Evolutionary conservation across 2,797 vertebrate genomes (phyloP).

Genomic region (Ptychobarbus kaznakovi): DNA sequence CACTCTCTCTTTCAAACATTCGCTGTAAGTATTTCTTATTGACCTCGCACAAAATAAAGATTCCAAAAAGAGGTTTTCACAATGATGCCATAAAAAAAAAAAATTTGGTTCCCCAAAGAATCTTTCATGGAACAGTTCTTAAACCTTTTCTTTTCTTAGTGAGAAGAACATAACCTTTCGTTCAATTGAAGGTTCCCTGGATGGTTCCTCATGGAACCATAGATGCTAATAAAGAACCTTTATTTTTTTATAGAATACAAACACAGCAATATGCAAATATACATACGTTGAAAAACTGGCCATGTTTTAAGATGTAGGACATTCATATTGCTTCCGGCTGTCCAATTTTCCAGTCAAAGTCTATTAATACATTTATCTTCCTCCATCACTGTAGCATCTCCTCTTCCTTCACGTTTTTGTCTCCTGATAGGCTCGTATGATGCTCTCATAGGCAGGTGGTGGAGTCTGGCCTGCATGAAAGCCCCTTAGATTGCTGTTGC

Average conservation of each 20-base stretch:
- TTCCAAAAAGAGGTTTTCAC: background rate
- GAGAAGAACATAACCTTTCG: background rate
- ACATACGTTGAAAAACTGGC: slow-evolving; percentile 34
- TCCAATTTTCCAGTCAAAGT: slow-evolving; percentile 16
- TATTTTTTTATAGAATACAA: background rate
- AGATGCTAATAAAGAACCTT: background rate
- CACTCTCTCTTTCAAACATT: background rate
- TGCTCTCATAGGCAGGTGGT: slow-evolving; percentile 93
- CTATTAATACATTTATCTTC: background rate
- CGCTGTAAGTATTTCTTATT: background rate
- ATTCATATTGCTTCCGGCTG: background rate
- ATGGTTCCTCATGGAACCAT: background rate
- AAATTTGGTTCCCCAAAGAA: background rate
- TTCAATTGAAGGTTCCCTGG: background rate
- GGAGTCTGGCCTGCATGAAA: slow-evolving; percentile 85
- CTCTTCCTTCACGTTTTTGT: slow-evolving; percentile 73
- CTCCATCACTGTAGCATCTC: background rate
- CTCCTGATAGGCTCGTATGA: slow-evolving; percentile 91
- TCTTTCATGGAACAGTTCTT: background rate
- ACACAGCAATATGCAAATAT: slow-evolving; percentile 31
- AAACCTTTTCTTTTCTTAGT: background rate
- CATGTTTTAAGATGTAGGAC: background rate
- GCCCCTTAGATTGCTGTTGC: slow-evolving; percentile 81
- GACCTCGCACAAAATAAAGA: background rate
- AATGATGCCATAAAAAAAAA: background rate